Percentiles rank a stretch among this genome's conserved stretches.
These are phyloP conservation scores for Choloepus didactylus DNA, from an alignment of 2,797 vertebrate genomes.

Conservation along the genomic window DNA sequence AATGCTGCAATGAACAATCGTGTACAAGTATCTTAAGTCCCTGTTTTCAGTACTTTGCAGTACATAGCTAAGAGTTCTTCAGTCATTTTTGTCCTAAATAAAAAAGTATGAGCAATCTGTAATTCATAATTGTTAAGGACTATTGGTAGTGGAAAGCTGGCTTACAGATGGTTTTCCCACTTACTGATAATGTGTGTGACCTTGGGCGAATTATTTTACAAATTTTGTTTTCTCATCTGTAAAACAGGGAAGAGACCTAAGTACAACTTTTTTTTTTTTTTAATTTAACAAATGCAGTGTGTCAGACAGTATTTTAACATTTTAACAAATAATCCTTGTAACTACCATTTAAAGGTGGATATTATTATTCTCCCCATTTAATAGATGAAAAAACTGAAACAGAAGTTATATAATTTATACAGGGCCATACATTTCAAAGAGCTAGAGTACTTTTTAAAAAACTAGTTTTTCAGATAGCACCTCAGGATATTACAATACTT, in stretches of 20 bases:
- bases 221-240: background rate
- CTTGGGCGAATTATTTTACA: slow-evolving; percentile 47
- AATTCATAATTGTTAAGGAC: background rate
- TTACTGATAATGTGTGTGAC: background rate
- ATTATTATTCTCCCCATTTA: background rate
- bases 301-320: background rate
- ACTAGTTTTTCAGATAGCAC: background rate
- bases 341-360: background rate
- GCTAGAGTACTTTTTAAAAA: background rate
- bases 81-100: slow-evolving; percentile 33
- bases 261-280: slow-evolving; percentile 26
- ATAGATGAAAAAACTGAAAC: background rate
- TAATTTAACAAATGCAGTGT: background rate
- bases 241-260: background rate
- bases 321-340: background rate
- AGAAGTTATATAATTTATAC: background rate
- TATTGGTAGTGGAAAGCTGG: background rate
- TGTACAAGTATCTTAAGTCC: too few relatives aligned
- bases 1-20: too few relatives aligned
- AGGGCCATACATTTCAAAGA: slow-evolving; percentile 46
- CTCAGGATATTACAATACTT: slow-evolving; percentile 10
- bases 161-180: background rate
- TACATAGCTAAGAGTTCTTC: too few relatives aligned
- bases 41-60: too few relatives aligned
- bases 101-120: slow-evolving; percentile 22